Evolutionary conservation across 2,888 invertebrate genomes (phyloP).

Genomic region (Apotomis betuletana): DNA sequence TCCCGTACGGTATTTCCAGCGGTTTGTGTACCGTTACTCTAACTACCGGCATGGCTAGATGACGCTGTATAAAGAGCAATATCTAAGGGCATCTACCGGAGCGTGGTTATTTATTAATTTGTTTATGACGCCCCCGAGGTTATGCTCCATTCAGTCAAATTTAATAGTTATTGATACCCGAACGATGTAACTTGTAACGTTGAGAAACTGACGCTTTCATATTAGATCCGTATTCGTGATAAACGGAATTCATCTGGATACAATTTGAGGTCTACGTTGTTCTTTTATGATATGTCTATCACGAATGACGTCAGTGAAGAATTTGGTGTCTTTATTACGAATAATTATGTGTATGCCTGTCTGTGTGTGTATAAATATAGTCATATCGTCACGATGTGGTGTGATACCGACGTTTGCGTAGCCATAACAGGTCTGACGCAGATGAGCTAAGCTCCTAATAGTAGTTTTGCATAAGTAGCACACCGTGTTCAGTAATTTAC

Average conservation of each 20-base stretch:
- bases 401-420: conserved; percentile 43
- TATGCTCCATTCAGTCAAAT: conserved; percentile 3
- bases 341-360: conserved; percentile 3
- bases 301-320: conserved; percentile 3
- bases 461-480: conserved; percentile 45
- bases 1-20: conserved; percentile 77
- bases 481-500: conserved; percentile 18
- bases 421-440: conserved; percentile 49
- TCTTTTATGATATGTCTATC: conserved; percentile 20
- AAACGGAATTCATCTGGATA: conserved; percentile 4
- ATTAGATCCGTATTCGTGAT: conserved; percentile 9
- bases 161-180: conserved; percentile 16
- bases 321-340: conserved; percentile 27
- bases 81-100: conserved; percentile 26
- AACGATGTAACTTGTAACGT: conserved; percentile 8
- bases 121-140: conserved; percentile 12
- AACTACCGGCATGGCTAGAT: conserved; percentile 59
- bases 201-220: conserved; percentile 7
- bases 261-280: not conserved
- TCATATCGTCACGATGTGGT: conserved; percentile 12
- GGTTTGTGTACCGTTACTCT: conserved; percentile 74
- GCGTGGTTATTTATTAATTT: conserved; percentile 26
- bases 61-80: conserved; percentile 49
- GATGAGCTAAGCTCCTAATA: conserved; percentile 58
- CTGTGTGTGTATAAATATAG: conserved; percentile 4